Evolutionary conservation across 2,888 invertebrate species (phyloP).

Genomic region (Steromphala cineraria): DNA sequence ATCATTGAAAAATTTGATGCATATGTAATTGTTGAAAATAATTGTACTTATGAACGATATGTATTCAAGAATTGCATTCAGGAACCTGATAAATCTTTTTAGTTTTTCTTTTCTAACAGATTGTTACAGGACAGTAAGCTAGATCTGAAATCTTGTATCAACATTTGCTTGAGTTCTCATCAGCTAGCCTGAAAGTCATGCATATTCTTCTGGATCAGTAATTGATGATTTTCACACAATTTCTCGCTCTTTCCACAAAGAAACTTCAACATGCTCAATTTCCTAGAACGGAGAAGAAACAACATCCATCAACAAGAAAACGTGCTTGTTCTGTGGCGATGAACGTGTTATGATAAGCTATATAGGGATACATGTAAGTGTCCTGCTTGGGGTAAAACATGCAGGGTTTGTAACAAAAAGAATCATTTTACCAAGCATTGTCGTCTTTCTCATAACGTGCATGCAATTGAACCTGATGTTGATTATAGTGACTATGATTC

Average conservation of each 20-base stretch:
- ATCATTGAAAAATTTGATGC: too few species aligned
- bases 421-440: slow-evolving; percentile 39
- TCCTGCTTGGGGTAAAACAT: slow-evolving; percentile 44
- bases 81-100: too few species aligned
- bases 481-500: slow-evolving; percentile 10
- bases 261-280: too few species aligned
- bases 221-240: background rate
- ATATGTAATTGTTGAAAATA: too few species aligned
- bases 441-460: slow-evolving; percentile 16
- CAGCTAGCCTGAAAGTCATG: slow-evolving; percentile 15
- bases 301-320: background rate
- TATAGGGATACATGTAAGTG: too few species aligned
- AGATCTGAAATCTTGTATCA: slow-evolving; percentile 24
- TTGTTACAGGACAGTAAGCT: slow-evolving; percentile 23
- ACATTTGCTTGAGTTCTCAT: slow-evolving; percentile 16
- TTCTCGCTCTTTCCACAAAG: background rate
- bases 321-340: slow-evolving; percentile 40
- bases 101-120: background rate
- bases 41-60: too few species aligned
- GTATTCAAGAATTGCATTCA: too few species aligned
- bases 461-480: background rate
- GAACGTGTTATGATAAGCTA: slow-evolving; percentile 34
- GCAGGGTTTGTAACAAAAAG: slow-evolving; percentile 30
- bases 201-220: background rate
- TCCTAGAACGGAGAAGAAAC: too few species aligned